Percentiles rank a stretch among this genome's conserved stretches.
phyloP scores from a whole-genome alignment of 2,113 vertebrate genomes.

The Globicephala melas region DNA sequence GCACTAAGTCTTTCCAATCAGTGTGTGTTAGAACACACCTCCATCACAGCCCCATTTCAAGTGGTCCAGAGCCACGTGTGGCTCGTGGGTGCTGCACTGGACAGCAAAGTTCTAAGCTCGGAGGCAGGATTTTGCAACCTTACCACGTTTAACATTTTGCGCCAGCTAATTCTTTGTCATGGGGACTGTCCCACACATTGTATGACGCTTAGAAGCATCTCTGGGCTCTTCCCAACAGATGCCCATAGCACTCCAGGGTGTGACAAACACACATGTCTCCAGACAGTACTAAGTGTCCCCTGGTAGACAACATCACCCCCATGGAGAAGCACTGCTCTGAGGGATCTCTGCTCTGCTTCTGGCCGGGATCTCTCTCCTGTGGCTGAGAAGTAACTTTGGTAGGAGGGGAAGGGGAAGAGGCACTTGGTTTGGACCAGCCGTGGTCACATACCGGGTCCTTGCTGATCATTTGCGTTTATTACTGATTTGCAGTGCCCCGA shows the following conservation, averaged over 20 bases:
- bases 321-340: background rate
- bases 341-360: background rate
- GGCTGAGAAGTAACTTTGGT: background rate
- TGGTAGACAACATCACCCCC: background rate
- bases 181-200: background rate
- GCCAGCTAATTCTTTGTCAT: background rate
- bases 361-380: background rate
- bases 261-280: background rate
- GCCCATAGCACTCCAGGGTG: background rate
- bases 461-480: background rate
- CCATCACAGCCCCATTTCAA: accelerated
- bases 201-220: background rate
- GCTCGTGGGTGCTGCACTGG: accelerated
- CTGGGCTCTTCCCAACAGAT: background rate
- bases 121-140: background rate
- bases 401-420: background rate
- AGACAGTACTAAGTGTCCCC: background rate
- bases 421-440: background rate
- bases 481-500: background rate
- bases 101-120: accelerated
- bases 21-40: background rate
- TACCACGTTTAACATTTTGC: accelerated
- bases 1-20: too few species aligned
- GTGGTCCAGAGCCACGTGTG: accelerated
- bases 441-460: background rate